Evolutionary conservation across 2,888 invertebrate species (phyloP).

Genomic region (Caradrina clavipalpis): DNA sequence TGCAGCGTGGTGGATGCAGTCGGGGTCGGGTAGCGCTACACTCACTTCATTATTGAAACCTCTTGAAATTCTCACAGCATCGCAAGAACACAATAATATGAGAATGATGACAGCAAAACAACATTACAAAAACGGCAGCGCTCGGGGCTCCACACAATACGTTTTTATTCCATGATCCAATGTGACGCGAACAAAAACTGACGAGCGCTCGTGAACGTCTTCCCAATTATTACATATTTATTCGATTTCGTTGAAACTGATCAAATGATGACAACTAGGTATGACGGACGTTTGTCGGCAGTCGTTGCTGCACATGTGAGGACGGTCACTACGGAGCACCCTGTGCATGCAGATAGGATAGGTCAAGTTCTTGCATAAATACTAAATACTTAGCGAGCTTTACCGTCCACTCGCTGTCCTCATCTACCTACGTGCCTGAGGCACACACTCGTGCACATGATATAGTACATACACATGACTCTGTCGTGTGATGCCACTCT

Average conservation of each 20-base stretch:
- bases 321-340: slow-evolving; percentile 1
- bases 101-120: slow-evolving; percentile 57
- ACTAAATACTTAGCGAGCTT: slow-evolving; percentile 16
- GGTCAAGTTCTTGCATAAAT: slow-evolving; percentile 3
- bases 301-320: slow-evolving; percentile 29
- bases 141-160: slow-evolving; percentile 4
- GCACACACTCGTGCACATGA: not conserved
- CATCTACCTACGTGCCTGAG: not conserved
- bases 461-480: not conserved
- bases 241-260: slow-evolving; percentile 44
- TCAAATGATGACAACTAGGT: slow-evolving; percentile 46
- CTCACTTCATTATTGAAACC: slow-evolving; percentile 23
- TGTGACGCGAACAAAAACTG: slow-evolving; percentile 32
- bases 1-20: no score
- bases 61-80: slow-evolving; percentile 32
- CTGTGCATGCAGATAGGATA: slow-evolving; percentile 23
- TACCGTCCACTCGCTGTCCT: slow-evolving; percentile 1
- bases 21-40: not conserved
- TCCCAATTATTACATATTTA: slow-evolving; percentile 57
- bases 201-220: slow-evolving; percentile 18
- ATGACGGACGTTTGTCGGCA: not conserved
- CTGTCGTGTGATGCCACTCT: slow-evolving; percentile 17
- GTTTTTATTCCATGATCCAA: slow-evolving; percentile 26
- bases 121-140: slow-evolving; percentile 38
- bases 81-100: slow-evolving; percentile 37